Base-by-base conservation (phyloP, 2,113 vertebrate species). In the Calidris pygmaea region DNA sequence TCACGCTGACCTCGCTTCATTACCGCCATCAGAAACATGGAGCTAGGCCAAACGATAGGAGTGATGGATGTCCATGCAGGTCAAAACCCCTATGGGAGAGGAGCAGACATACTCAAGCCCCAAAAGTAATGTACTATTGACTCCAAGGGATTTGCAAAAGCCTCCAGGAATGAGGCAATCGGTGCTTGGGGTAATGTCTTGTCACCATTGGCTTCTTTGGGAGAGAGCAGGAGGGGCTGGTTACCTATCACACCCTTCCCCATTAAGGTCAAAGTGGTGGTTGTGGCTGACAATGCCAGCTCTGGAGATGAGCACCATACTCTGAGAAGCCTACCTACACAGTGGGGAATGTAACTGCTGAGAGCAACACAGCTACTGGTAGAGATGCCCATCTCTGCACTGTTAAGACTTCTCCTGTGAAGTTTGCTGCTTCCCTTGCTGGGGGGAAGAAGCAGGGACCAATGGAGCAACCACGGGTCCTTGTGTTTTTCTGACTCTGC, bases 101-200 rank as follows among this genome's bases (percentile, higher is more conserved):
- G 52, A 91, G 72, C 63, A 62, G 56, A 35, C 59, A 7, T 81
- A 52, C 62, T n/a, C 45, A 75, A 87, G 29, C 30, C 71, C 76
- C 85, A 35, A 37, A 87, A 74, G 56, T 74, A 77, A 95, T 71
- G 39, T n/a, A 59, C 41, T 75, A 62, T 73, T 87, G 67, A 48
- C 65, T 88, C 58, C 52, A 34, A 84, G 60, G 84, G 77, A 94
- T 89, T 95, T 82, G 39, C 45, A 70, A 34, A 94, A 82, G 37
- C 68, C 68, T 90, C 4, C 15, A 65, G 81, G 78, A 96, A 66
- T 19, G 52, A 92, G 65, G 59, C 52, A 74, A 18, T 55, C 11
- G 6, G 15, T 30, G 77, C 70, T 59, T 76, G 47, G 32, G 77
- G 47, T 90, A 39, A 82, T 7, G 9, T n/a, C 4, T 55, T 65